Conservation (phyloP, 2,888 invertebrate species). For the Catocala sponsa region DNA sequence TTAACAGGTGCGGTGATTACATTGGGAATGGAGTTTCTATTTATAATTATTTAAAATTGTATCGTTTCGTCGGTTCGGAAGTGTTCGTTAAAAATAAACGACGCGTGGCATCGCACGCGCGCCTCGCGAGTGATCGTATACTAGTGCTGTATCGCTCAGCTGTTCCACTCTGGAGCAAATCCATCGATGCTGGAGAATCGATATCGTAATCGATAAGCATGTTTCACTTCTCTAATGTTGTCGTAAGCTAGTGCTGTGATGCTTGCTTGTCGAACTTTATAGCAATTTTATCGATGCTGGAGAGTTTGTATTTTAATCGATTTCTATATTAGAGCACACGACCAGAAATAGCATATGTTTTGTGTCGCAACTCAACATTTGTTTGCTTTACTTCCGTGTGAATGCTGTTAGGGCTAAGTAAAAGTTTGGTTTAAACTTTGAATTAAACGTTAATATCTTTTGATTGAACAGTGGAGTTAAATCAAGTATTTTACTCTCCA, state of each 20-base stretch:
- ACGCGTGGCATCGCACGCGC: constrained; percentile 64
- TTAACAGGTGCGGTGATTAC: constrained; percentile 5
- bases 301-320: not conserved
- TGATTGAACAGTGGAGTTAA: too few species aligned
- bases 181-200: constrained; percentile 9
- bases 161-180: constrained; percentile 19
- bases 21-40: constrained; percentile 46
- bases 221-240: constrained; percentile 21
- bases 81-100: constrained; percentile 64
- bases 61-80: constrained; percentile 64
- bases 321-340: too few species aligned
- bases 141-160: constrained; percentile 32
- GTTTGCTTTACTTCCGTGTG: too few species aligned
- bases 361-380: too few species aligned
- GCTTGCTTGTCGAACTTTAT: constrained; percentile 8
- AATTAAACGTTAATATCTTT: too few species aligned
- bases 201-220: not conserved
- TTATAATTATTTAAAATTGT: constrained; percentile 56
- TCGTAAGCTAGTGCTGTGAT: constrained; percentile 38
- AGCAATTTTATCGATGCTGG: constrained; percentile 9
- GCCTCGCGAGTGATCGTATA: constrained; percentile 37
- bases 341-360: too few species aligned
- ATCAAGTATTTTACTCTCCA: too few species aligned
- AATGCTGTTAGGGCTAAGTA: too few species aligned
- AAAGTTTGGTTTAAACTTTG: too few species aligned